Conservation (phyloP, 2,113 vertebrate species). For the Dermatemys mawii region DNA sequence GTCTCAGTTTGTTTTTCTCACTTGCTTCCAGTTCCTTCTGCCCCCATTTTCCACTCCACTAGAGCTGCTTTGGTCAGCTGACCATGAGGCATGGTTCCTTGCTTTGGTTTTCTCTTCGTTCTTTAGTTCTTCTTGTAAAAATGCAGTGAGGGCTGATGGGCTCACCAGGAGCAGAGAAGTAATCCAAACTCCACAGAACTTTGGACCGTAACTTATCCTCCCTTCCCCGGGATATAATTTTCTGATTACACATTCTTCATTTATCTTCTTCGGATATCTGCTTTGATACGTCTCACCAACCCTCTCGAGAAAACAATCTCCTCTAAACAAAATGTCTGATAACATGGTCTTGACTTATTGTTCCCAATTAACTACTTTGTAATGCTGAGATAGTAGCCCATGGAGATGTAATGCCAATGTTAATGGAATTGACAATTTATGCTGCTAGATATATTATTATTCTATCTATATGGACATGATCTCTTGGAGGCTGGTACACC, state of each 20-base stretch:
- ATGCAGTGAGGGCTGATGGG: not conserved
- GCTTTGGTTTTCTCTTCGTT: constrained; percentile 11
- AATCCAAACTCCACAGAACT: not conserved
- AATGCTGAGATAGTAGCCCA: no score
- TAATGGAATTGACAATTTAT: not conserved
- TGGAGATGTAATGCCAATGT: not conserved
- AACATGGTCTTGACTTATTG: not conserved
- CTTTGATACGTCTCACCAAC: not conserved
- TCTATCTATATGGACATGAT: not conserved
- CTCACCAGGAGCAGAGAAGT: constrained; percentile 35
- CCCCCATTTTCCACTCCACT: constrained; percentile 49
- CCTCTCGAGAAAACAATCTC: not conserved
- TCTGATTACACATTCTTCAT: not conserved
- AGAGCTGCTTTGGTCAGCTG: constrained; percentile 24
- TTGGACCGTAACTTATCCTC: not conserved
- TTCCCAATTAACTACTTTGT: no score
- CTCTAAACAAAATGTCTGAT: not conserved
- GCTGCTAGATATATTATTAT: not conserved
- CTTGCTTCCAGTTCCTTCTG: constrained; percentile 34
- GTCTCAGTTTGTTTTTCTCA: constrained; percentile 75
- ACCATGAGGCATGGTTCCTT: not conserved
- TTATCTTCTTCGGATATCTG: not conserved
- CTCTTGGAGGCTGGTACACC: not conserved
- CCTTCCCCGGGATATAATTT: not conserved
- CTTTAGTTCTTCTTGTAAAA: constrained; percentile 14